A percentile compares a stretch with the other conserved stretches of the same genome.
These are phyloP conservation scores for Dicrostonyx torquatus DNA, from an alignment of 2,797 vertebrate species.

Conservation along the genomic window DNA sequence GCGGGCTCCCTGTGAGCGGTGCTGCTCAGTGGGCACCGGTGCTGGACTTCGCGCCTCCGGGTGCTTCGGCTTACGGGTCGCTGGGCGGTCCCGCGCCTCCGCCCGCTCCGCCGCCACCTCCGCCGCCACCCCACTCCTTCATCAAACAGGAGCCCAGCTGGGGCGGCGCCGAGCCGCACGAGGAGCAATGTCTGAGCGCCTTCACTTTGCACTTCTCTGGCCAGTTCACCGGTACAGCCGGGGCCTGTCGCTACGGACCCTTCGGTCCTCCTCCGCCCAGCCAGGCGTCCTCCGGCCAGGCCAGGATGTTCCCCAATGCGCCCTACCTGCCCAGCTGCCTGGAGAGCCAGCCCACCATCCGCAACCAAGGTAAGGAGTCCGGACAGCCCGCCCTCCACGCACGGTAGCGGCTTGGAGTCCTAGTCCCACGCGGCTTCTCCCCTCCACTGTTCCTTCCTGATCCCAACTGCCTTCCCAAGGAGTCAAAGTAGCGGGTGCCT, in stretches of 20 bases:
- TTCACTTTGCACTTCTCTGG: constrained; percentile 98
- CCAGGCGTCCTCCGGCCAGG: constrained; percentile 90
- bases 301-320: constrained; percentile 93
- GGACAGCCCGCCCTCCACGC: not conserved
- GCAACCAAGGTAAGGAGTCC: constrained; percentile 92
- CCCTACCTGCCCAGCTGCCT: constrained; percentile 94
- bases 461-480: constrained; percentile 39
- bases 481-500: constrained; percentile 73
- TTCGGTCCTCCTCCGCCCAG: constrained; percentile 93
- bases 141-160: constrained; percentile 98
- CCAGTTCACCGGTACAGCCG: constrained; percentile 94
- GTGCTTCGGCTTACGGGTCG: constrained; percentile 91
- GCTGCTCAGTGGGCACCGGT: constrained; percentile 95
- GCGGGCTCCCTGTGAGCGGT: constrained; percentile 91
- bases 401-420: not conserved
- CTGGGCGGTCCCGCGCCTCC: constrained; percentile 90
- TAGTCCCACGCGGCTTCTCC: not conserved
- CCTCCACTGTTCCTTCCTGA: not conserved
- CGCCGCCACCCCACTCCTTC: constrained; percentile 94
- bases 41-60: constrained; percentile 90
- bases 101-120: constrained; percentile 92
- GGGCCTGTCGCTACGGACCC: constrained; percentile 93
- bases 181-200: constrained; percentile 97
- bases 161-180: constrained; percentile 91
- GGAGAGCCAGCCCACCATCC: constrained; percentile 91